Base-by-base conservation (phyloP, 2,888 invertebrate genomes). In the Lithosia quadra region DNA sequence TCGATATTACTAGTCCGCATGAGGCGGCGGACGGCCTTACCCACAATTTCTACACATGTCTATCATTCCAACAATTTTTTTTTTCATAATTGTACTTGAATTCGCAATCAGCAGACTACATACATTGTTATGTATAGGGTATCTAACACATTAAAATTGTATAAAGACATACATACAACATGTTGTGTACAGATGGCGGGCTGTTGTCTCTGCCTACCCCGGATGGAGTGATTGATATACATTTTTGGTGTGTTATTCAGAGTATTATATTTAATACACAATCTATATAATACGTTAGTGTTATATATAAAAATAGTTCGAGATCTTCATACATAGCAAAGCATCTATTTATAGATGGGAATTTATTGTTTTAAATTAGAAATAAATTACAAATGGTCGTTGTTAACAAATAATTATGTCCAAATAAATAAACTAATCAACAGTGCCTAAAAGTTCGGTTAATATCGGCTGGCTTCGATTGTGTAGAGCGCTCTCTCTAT, bases 251-350 rank as follows among this genome's bases (percentile, higher is more conserved):
- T 68, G 58, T 67, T 58, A 63, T 22, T 63, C 66, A 34, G 34
- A 34, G 61, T 62, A 61, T 10, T 68, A 59, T 10, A 39, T 49
- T 43, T n/a, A 60, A 60, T 68, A 68, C 10, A 65, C 18, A 22
- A 59, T 28, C 61, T 73, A 73, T 4, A 65, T 18, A 61, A 65
- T 72, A 75, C 69, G 72, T 53, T 34, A 63, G 63, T 72, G 69
- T 68, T 71, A 4, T 28, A 72, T 75, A 79, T 66, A 73, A 73
- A 56, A 72, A 72, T 71, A 76, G 72, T 72, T 77, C 71, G 53
- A 55, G 71, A 72, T 75, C 79, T 59, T 13, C 68, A 72, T 71
- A 77, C 72, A 63, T 68, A 70, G 65, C 69, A 69, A 60, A 68
- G 63, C 62, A 63, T 69, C 18, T 58, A n/a, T 58, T 55, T 10